A percentile compares a stretch with the other conserved stretches of the same genome.
Conservation (phyloP, 2,797 vertebrate species). For the Xiphophorus birchmanni region DNA sequence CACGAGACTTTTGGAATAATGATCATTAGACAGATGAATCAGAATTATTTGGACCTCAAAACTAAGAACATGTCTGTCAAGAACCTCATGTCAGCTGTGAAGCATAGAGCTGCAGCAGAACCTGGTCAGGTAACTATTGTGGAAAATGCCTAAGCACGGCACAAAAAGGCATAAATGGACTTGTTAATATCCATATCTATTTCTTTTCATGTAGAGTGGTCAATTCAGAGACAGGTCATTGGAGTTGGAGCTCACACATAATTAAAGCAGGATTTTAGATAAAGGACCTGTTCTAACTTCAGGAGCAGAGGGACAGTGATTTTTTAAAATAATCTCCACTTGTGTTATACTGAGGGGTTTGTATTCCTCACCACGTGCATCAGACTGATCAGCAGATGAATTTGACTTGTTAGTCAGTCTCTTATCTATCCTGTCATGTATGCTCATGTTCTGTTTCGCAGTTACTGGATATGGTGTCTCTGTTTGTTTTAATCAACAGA, state of each 20-base stretch:
- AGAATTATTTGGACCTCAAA: neutral
- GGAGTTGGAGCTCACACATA: slow-evolving; percentile 25
- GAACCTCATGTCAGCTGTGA: neutral
- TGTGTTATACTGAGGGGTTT: slow-evolving; percentile 35
- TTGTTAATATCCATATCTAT: neutral
- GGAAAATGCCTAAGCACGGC: neutral
- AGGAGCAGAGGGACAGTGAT: slow-evolving; percentile 16
- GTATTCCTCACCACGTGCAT: slow-evolving; percentile 25
- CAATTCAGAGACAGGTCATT: slow-evolving; percentile 39
- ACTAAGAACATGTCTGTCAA: neutral
- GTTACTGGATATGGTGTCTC: slow-evolving; percentile 28
- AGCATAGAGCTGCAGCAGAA: neutral
- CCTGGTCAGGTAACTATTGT: neutral
- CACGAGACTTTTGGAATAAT: neutral
- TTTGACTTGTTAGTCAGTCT: slow-evolving; percentile 9
- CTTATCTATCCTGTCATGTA: slow-evolving; percentile 26
- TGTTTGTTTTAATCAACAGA: slow-evolving; percentile 20
- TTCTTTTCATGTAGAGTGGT: slow-evolving; percentile 30
- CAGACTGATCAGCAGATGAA: slow-evolving; percentile 37
- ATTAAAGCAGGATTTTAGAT: slow-evolving; percentile 36
- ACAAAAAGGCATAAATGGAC: neutral
- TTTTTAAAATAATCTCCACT: slow-evolving; percentile 11
- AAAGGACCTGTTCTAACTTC: slow-evolving; percentile 26
- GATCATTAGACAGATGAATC: neutral
- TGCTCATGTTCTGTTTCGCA: slow-evolving; percentile 17